Conservation (phyloP, 1,140 invertebrate species). For the Argopecten irradians region DNA sequence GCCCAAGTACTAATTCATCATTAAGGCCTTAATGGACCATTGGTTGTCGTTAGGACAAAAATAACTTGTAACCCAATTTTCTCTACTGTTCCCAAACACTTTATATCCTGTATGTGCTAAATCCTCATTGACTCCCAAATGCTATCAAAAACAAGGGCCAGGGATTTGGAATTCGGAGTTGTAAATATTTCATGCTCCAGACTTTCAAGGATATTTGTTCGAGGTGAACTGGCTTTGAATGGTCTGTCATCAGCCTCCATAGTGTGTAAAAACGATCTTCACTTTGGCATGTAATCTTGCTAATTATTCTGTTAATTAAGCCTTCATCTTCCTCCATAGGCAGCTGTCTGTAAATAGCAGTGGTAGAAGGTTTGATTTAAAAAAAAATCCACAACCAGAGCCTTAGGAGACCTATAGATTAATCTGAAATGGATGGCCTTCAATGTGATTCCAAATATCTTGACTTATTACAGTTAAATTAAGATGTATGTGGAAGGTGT, state of each 20-base stretch:
- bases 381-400: not conserved
- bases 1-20: too few relatives aligned
- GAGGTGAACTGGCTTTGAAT: not conserved
- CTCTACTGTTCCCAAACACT: too few relatives aligned
- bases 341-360: not conserved
- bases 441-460: too few relatives aligned
- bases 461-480: too few relatives aligned
- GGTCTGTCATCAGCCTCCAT: not conserved
- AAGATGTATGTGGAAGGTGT: too few relatives aligned
- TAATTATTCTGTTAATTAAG: not conserved
- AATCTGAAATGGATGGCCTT: not conserved
- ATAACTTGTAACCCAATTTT: too few relatives aligned
- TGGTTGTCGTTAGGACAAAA: too few relatives aligned
- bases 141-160: not conserved
- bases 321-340: not conserved
- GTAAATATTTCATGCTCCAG: not conserved
- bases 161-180: not conserved
- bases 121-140: not conserved
- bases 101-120: too few relatives aligned
- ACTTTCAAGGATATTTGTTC: not conserved
- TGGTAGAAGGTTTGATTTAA: not conserved
- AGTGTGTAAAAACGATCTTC: not conserved
- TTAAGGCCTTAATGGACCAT: too few relatives aligned
- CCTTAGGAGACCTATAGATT: not conserved
- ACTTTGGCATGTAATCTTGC: not conserved